Conservation (phyloP, 2,888 invertebrate species). For the Hyposoter didymator region DNA sequence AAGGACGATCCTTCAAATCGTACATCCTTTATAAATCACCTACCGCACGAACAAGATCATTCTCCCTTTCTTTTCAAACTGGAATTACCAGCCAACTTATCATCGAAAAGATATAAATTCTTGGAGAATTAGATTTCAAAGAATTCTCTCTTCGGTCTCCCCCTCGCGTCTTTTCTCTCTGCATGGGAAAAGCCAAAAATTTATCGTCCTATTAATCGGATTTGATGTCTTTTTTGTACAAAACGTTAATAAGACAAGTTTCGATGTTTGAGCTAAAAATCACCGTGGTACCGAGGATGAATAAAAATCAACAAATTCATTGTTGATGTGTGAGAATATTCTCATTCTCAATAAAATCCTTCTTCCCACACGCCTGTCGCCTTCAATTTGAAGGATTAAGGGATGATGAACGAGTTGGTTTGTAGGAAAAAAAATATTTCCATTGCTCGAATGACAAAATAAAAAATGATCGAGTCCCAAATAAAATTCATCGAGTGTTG, state of each 20-base stretch:
- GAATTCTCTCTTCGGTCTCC: constrained; percentile 17
- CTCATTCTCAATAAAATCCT: not conserved
- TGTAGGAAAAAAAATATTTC: not conserved
- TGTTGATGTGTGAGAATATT: not conserved
- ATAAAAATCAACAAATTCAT: constrained; percentile 2
- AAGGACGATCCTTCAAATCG: constrained; percentile 53
- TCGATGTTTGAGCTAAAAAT: not conserved
- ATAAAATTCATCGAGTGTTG: not conserved
- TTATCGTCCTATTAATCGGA: constrained; percentile 67
- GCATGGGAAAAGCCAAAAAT: constrained; percentile 61
- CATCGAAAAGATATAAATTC: constrained; percentile 48
- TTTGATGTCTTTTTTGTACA: constrained; percentile 49
- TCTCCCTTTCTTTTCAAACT: constrained; percentile 32
- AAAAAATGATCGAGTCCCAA: not conserved
- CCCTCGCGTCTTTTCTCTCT: constrained; percentile 6
- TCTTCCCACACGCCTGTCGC: not conserved
- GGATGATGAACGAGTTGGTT: not conserved
- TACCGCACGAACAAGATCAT: constrained; percentile 60
- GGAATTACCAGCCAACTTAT: constrained; percentile 63
- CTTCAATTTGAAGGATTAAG: not conserved
- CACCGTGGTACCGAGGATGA: not conserved
- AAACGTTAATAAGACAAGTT: constrained; percentile 2
- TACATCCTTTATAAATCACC: constrained; percentile 57
- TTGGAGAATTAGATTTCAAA: constrained; percentile 59
- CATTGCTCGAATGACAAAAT: not conserved